phyloP scores from a whole-genome alignment of 2,113 vertebrate genomes.

The Erpornis zantholeuca region DNA sequence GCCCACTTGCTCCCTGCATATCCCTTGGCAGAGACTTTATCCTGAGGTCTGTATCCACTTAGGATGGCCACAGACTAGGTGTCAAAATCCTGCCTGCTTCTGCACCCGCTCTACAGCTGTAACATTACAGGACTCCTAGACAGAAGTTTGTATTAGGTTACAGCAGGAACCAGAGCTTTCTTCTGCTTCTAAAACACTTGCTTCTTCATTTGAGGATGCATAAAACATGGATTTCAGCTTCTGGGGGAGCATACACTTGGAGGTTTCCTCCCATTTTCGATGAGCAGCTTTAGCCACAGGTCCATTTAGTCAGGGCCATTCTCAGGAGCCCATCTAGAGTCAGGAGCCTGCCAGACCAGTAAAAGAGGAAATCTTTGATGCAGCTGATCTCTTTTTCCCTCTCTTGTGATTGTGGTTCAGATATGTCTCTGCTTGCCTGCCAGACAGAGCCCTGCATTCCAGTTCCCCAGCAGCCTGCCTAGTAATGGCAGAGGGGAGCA shows the following conservation, averaged over 20 bases:
- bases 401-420: background rate
- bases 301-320: background rate
- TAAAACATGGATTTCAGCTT: background rate
- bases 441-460: background rate
- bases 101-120: background rate
- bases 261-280: background rate
- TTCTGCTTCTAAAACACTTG: background rate
- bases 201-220: background rate
- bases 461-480: background rate
- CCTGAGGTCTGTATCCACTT: background rate
- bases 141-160: background rate
- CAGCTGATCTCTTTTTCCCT: background rate
- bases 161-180: background rate
- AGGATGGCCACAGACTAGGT: background rate
- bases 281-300: background rate
- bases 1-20: background rate
- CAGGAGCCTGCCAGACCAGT: background rate
- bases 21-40: background rate
- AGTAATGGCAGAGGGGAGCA: background rate
- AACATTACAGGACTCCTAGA: background rate
- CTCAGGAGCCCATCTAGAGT: background rate
- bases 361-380: background rate
- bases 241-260: background rate
- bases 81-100: background rate
- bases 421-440: background rate